These are phyloP conservation scores for Mesodorylaimus sp. DNA, from an alignment of 2,888 invertebrate species.

Conservation along the genomic window DNA sequence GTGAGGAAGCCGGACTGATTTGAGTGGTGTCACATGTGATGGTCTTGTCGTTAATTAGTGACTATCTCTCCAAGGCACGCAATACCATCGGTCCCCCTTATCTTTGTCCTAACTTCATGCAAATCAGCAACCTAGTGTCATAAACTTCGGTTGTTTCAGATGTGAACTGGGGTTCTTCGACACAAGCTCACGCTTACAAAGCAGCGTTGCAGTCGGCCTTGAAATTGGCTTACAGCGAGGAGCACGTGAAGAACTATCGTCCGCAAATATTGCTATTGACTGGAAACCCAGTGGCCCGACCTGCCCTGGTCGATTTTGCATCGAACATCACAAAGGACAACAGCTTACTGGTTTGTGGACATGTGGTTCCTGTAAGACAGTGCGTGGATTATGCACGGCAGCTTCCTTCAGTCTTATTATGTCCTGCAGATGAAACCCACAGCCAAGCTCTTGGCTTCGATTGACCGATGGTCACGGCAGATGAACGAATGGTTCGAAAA, in stretches of 20 bases:
- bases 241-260: slow-evolving; percentile 92
- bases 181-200: slow-evolving; percentile 87
- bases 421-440: too few relatives aligned
- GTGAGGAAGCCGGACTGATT: too few relatives aligned
- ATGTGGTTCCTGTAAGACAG: slow-evolving; percentile 57
- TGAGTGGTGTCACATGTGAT: too few relatives aligned
- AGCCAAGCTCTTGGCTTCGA: slow-evolving; percentile 15
- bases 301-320: slow-evolving; percentile 73
- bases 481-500: slow-evolving; percentile 57
- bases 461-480: slow-evolving; percentile 32
- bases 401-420: too few relatives aligned
- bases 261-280: slow-evolving; percentile 73
- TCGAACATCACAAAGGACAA: slow-evolving; percentile 72
- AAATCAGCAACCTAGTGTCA: too few relatives aligned
- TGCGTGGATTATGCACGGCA: too few relatives aligned
- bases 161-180: slow-evolving; percentile 92
- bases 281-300: slow-evolving; percentile 62
- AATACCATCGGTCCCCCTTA: too few relatives aligned
- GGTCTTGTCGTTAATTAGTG: too few relatives aligned
- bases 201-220: slow-evolving; percentile 67
- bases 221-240: slow-evolving; percentile 66
- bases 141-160: too few relatives aligned
- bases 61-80: too few relatives aligned
- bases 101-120: too few relatives aligned
- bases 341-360: slow-evolving; percentile 71